Evolutionary conservation across 37 sponge, comb jelly and placozoan genomes (phyloP), one percentile per base, ranked within the genome.

Genomic region (Halichondria panicea): DNA sequence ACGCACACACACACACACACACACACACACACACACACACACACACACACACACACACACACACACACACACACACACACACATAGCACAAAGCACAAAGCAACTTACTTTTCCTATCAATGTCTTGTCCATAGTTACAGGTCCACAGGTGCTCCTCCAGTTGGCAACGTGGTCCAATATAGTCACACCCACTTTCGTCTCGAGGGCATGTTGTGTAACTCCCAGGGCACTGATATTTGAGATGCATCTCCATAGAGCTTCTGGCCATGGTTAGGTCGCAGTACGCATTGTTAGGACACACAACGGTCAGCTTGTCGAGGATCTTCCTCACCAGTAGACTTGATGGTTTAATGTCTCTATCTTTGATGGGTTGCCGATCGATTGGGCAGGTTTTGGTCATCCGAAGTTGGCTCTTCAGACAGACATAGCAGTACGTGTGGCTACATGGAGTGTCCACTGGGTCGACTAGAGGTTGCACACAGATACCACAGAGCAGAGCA

Each of bases 131-230:
- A 62, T 82, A 66, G 28, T 53, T 44, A 66, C 94, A 93, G 72
- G 37, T 72, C 94, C 94, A 93, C 6, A 93, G 79, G 67, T 93
- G 94, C 22, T 93, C 89, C 80, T 85, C 87, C 80, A 93, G 80
- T 38, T 88, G 86, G 44, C 79, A 81, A 38, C 86, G 43, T 1
- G 94, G 94, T 1, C 83, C 86, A 15, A 81, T 60, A 66, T 74
- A 81, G 45, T 72, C 44, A 67, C 94, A 93, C 21, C 89, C 94
- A 70, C 30, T n/a, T 30, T 77, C 83, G 4, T 77, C 76, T 33
- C 86, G 59, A 42, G 94, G 94, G 28, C 94, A 93, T 4, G 65
- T 41, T 13, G 82, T 65, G 61, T 88, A 85, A 27, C 79, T 83
- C 22, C 94, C 94, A 6, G 80, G 80, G 56, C 94, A 93, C 41